Conservation (phyloP, 2,113 vertebrate genomes). For the Trochalopteron elliotii region DNA sequence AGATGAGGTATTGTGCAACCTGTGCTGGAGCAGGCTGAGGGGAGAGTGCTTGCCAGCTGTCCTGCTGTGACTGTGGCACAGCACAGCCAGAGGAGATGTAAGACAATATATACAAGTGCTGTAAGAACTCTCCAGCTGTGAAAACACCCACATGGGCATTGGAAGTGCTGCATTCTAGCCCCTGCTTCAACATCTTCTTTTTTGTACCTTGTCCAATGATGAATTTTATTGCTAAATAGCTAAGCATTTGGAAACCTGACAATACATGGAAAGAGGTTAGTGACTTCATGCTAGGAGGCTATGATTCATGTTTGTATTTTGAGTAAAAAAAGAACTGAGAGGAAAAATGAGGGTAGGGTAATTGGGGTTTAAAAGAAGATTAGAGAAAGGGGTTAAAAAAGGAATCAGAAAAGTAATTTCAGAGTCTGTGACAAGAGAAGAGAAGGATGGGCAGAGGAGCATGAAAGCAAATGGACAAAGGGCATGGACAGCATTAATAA, state of each 20-base stretch:
- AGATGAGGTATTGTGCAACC: background rate
- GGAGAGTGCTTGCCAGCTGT: background rate
- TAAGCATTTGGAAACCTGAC: background rate
- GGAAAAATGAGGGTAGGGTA: background rate
- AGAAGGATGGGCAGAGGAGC: background rate
- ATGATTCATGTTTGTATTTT: background rate
- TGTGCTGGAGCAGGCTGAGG: background rate
- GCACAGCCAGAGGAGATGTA: background rate
- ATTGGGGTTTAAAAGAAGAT: background rate
- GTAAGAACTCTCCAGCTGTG: background rate
- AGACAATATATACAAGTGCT: background rate
- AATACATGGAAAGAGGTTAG: background rate
- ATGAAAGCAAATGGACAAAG: constrained; percentile 25
- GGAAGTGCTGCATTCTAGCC: background rate
- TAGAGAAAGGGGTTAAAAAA: constrained; percentile 18
- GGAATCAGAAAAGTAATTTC: background rate
- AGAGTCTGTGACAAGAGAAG: background rate
- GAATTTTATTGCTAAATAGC: background rate
- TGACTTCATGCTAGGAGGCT: background rate
- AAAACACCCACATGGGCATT: background rate
- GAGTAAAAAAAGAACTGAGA: background rate
- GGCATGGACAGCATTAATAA: constrained; percentile 6
- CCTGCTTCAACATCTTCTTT: background rate
- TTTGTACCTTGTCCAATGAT: background rate
- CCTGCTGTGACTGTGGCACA: background rate